phyloP scores from a whole-genome alignment of 2,888 invertebrate genomes.

The Entomobrya proxima region DNA sequence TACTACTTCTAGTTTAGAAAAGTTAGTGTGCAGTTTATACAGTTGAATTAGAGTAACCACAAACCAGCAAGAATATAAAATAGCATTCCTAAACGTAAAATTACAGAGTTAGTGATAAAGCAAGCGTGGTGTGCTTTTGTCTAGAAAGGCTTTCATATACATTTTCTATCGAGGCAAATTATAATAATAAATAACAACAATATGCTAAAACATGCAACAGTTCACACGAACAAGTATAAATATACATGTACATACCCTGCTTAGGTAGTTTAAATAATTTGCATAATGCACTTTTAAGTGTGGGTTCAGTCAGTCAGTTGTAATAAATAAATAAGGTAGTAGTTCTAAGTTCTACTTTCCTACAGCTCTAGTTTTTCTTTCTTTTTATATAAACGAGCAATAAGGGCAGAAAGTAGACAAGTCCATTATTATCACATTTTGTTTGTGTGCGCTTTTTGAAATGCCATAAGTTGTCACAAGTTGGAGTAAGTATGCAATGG shows the following conservation, averaged over 20 bases:
- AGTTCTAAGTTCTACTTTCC: slow-evolving; percentile 33
- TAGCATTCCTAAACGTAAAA: too few species aligned
- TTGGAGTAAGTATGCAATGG: slow-evolving; percentile 3
- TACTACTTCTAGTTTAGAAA: too few species aligned
- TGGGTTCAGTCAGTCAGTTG: background rate
- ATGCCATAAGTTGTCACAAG: background rate
- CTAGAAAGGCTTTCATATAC: background rate
- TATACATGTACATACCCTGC: background rate
- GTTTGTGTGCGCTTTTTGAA: background rate
- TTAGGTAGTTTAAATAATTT: background rate
- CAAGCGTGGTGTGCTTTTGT: background rate
- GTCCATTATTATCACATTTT: background rate
- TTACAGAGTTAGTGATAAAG: background rate
- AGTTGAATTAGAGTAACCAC: too few species aligned
- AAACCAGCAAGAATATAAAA: too few species aligned
- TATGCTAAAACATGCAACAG: background rate
- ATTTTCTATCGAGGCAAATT: background rate
- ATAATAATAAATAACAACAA: slow-evolving; percentile 15
- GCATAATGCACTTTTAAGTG: background rate
- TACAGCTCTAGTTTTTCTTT: slow-evolving; percentile 34
- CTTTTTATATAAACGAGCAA: slow-evolving; percentile 18
- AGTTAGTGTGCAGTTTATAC: too few species aligned
- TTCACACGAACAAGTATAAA: background rate
- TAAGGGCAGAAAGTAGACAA: background rate
- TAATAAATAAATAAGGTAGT: background rate